Base-by-base conservation (phyloP, 2,113 vertebrate species). In the Egretta garzetta region DNA sequence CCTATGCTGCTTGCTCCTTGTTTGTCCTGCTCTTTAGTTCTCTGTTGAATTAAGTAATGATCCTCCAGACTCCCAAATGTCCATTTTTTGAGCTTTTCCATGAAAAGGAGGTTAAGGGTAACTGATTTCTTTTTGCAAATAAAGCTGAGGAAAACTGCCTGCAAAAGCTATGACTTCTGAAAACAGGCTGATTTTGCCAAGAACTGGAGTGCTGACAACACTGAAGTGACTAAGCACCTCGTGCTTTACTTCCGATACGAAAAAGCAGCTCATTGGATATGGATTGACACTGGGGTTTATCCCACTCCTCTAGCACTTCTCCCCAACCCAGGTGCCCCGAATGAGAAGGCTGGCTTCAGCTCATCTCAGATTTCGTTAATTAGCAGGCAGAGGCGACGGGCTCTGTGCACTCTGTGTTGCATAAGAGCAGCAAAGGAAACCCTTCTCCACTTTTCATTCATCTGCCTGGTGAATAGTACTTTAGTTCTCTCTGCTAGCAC, bases 171-270 rank as follows among this genome's bases (percentile, higher is more conserved):
- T 66, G 92, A 50, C 75, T 95, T 30, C 72, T 83, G 67, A 86
- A 74, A 92, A 63, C 0, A 1, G 55, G 28, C 86, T 81, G 41
- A 43, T 95, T 94, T 77, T 74, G 91, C 93, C 88, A 91, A 88
- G 86, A 80, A 80, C 45, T 55, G 45, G 75, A 77, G 83, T 3
- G 15, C 3, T 91, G 76, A 93, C 83, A 84, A 67, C 68, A 47
- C 94, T 43, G 30, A 22, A 86, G 73, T 94, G 93, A 89, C 81
- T 86, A 87, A 92, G 72, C 88, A 83, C n/a, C 72, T 70, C 12
- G 4, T 62, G 64, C 90, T 90, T 67, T 80, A 13, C 43, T 68
- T 93, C 9, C 0, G 3, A 11, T 81, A 79, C 52, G 68, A 47
- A 58, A 83, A 86, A 86, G 15, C 63, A 81, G 55, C 63, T 89